Evolutionary conservation across 37 sponge, comb jelly and placozoan species (phyloP).

Genomic region (Mnemiopsis leidyi): DNA sequence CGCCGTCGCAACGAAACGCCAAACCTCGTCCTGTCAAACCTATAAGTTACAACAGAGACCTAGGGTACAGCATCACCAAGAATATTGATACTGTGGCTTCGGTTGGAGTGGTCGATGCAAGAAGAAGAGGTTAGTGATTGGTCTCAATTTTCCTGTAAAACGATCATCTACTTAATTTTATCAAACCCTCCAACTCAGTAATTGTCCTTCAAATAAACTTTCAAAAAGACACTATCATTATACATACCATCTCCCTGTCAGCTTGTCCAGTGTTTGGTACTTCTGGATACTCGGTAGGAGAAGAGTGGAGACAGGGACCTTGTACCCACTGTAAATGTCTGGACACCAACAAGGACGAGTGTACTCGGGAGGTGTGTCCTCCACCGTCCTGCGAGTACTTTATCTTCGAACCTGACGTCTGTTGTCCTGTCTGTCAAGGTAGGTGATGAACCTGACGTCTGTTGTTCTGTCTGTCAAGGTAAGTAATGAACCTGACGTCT

Average conservation of each 20-base stretch:
- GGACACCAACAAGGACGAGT: constrained; percentile 24
- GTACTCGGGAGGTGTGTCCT: not conserved
- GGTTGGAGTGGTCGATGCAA: not conserved
- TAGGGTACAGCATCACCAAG: not conserved
- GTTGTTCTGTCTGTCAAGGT: too few relatives aligned
- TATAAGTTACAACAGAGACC: not conserved
- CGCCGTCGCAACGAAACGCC: not conserved
- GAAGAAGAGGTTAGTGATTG: not conserved
- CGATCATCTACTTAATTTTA: not conserved
- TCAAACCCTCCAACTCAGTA: not conserved
- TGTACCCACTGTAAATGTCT: constrained; percentile 5
- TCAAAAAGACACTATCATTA: too few relatives aligned
- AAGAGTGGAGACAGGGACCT: constrained; percentile 22
- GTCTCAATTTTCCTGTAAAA: not conserved
- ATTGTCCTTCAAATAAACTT: too few relatives aligned
- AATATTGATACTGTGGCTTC: not conserved
- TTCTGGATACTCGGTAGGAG: constrained; percentile 12
- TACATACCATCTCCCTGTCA: too few relatives aligned
- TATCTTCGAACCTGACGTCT: not conserved
- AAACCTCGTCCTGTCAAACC: not conserved
- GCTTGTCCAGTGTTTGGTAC: constrained; percentile 4
- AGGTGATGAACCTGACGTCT: too few relatives aligned
- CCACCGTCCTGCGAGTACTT: constrained; percentile 44
- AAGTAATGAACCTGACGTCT: too few relatives aligned
- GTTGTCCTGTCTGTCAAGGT: constrained; percentile 17